Conservation (phyloP, 2,113 vertebrate species). For the Rhegmatorhina hoffmannsi region DNA sequence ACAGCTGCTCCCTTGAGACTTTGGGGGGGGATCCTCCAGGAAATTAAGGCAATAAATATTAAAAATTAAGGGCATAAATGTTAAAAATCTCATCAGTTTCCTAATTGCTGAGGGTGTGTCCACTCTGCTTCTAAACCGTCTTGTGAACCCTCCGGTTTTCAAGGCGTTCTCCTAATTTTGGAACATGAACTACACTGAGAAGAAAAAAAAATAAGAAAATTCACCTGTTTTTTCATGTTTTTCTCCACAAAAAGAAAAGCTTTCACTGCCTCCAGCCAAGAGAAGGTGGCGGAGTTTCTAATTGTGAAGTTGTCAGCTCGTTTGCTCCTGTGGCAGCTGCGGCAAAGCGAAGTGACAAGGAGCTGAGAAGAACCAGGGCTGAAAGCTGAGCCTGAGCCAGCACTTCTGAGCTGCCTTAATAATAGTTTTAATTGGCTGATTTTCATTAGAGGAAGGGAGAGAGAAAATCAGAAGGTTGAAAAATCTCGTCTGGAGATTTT, state of each 20-base stretch:
- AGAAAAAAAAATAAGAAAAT: neutral
- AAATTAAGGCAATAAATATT: neutral
- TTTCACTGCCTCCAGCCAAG: neutral
- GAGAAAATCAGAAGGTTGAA: neutral
- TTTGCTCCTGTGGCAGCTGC: slow-evolving; percentile 38
- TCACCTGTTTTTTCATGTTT: neutral
- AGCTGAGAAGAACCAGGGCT: neutral
- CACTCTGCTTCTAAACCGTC: neutral
- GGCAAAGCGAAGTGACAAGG: neutral
- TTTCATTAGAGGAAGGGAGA: neutral
- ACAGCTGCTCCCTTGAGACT: neutral
- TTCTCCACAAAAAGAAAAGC: neutral
- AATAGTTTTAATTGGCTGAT: slow-evolving; percentile 10
- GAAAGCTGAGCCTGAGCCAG: slow-evolving; percentile 12
- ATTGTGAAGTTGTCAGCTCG: slow-evolving; percentile 34
- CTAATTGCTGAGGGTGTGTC: neutral
- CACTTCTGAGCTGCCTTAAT: slow-evolving; percentile 4
- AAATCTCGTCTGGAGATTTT: neutral
- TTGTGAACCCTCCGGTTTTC: neutral
- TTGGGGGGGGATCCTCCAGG: neutral
- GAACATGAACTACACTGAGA: neutral
- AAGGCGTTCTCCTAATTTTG: neutral
- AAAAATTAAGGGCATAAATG: neutral
- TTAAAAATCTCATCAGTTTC: neutral
- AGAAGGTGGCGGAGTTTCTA: slow-evolving; percentile 23